Evolutionary conservation across 2,113 vertebrate species (phyloP), one percentile per base, ranked within the genome.

Genomic region (Spilogale gracilis): DNA sequence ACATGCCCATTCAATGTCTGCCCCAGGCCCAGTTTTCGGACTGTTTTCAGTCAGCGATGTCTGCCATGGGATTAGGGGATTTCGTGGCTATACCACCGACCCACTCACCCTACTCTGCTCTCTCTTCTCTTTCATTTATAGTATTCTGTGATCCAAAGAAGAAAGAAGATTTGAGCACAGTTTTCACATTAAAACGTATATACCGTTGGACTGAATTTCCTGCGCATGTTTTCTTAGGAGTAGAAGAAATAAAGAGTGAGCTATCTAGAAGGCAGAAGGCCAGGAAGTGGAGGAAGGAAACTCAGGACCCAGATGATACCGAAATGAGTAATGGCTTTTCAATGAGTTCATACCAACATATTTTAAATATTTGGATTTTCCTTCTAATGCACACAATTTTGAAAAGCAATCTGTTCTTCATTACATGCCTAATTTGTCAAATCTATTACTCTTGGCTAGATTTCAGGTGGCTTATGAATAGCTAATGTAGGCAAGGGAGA

Each of bases 331-430:
- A 52, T 9, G 11, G 18, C 9, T 45, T 43, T 58, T 85, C 50
- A 32, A 25, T 7, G 48, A 11, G 10, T 13, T 81, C 74, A 71
- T 45, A 54, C 17, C 5, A 25, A 56, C 9, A 2, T 17, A 74
- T 79, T 79, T 80, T 48, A 74, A 38, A 78, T 38, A 25, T 81
- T 27, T 69, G 16, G 38, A 60, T 67, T 92, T 80, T 84, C 76
- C 76, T 89, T 74, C 83, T 43, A 89, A 97, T 20, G 67, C 18
- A 88, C 13, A 23, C 74, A 67, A 63, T 85, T 94, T 61, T 81
- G 45, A 81, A 94, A 89, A 61, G 65, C 32, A 76, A 61, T 67
- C 48, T 86, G 65, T 60, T 92, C 78, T 82, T n/a, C 56, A 14
- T 83, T 67, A 81, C 0, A 0, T 52, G 50, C 11, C 50, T 91